These are phyloP conservation scores for Tinea trinotella DNA, from an alignment of 2,888 invertebrate species.

Conservation along the genomic window DNA sequence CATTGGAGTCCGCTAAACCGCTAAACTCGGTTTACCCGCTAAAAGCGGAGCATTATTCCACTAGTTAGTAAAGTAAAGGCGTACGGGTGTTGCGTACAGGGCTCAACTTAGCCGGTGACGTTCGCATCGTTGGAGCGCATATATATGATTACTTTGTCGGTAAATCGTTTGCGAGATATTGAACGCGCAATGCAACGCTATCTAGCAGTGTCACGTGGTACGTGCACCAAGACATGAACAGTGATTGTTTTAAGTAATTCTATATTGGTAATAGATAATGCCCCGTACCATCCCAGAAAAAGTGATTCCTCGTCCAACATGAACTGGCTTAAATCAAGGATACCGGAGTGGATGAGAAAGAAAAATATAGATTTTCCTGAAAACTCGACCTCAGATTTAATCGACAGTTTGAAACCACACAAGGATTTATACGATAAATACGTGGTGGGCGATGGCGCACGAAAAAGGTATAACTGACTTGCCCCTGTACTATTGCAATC, in stretches of 20 bases:
- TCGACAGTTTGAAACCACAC: background rate
- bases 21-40: too few species aligned
- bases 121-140: too few species aligned
- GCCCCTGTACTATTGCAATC: background rate
- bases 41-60: too few species aligned
- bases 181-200: too few species aligned
- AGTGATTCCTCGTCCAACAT: slow-evolving; percentile 3
- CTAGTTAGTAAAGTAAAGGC: too few species aligned
- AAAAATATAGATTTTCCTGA: background rate
- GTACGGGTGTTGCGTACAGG: too few species aligned
- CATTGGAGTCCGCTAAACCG: too few species aligned
- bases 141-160: too few species aligned
- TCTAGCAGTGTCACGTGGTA: too few species aligned
- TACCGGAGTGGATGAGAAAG: background rate
- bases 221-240: slow-evolving; percentile 18
- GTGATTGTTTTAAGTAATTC: slow-evolving; percentile 14
- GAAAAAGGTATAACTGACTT: background rate
- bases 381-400: background rate
- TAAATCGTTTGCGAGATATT: too few species aligned
- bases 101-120: too few species aligned
- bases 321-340: background rate
- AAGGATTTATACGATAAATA: background rate
- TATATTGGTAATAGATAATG: slow-evolving; percentile 16
- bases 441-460: background rate
- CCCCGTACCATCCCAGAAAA: slow-evolving; percentile 16